Evolutionary conservation across 2,888 invertebrate genomes (phyloP).

Genomic region (Cyaniris semiargus): DNA sequence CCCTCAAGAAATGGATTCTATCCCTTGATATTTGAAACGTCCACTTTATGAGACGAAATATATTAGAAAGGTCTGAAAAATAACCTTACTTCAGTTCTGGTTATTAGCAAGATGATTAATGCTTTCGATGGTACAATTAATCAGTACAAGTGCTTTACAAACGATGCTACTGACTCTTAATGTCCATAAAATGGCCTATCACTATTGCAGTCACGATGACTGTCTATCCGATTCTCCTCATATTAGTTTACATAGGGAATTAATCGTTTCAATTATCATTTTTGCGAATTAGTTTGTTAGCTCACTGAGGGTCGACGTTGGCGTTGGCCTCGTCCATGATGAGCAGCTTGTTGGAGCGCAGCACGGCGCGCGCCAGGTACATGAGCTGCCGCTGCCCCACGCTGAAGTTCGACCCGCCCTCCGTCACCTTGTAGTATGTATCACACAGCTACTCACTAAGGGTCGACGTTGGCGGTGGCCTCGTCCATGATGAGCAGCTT

Average conservation of each 20-base stretch:
- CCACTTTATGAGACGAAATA: not conserved
- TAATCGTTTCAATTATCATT: not conserved
- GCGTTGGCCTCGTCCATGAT: conserved; percentile 97
- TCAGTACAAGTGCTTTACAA: not conserved
- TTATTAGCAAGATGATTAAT: not conserved
- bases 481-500: conserved; percentile 94
- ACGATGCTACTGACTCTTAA: not conserved
- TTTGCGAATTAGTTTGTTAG: not conserved
- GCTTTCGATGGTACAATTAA: not conserved
- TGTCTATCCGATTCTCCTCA: not conserved
- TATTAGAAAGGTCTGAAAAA: not conserved
- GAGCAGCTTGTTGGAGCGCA: too few relatives aligned
- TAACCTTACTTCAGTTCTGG: not conserved
- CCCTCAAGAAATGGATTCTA: too few relatives aligned
- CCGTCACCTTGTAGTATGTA: too few relatives aligned
- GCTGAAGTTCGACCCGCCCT: conserved; percentile 76
- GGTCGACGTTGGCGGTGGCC: conserved; percentile 80
- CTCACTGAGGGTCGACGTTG: conserved; percentile 92
- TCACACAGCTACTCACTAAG: not conserved
- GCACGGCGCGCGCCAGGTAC: too few relatives aligned
- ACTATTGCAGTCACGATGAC: not conserved
- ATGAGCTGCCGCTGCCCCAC: too few relatives aligned
- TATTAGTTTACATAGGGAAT: not conserved
- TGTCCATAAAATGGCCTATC: not conserved
- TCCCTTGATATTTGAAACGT: not conserved